These are phyloP conservation scores for Cynoglossus semilaevis DNA, from an alignment of 2,113 vertebrate species.

Conservation along the genomic window DNA sequence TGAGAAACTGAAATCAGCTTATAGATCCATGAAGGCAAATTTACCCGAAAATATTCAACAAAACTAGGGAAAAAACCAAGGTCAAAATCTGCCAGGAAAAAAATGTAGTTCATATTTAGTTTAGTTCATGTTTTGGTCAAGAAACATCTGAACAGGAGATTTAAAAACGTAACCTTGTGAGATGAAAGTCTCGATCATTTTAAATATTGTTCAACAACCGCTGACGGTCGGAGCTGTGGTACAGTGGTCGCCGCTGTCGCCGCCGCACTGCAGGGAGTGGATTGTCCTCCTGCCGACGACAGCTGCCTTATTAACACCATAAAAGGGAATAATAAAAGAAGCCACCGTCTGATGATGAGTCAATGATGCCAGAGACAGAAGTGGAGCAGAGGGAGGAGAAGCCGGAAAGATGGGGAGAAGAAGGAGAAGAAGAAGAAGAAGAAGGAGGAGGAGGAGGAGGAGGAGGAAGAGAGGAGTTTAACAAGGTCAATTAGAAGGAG, in stretches of 20 bases:
- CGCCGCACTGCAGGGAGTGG: slow-evolving; percentile 21
- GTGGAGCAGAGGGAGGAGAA: background rate
- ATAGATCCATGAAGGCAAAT: too few relatives aligned
- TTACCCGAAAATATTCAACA: too few relatives aligned
- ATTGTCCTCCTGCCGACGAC: slow-evolving; percentile 45
- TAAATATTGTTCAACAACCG: too few relatives aligned
- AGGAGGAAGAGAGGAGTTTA: background rate
- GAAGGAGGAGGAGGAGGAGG: slow-evolving; percentile 5
- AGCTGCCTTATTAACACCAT: slow-evolving; percentile 63
- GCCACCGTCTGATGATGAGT: slow-evolving; percentile 40
- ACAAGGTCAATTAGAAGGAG: slow-evolving; percentile 13
- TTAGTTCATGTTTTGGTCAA: too few relatives aligned
- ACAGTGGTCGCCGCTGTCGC: background rate
- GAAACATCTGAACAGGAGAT: too few relatives aligned
- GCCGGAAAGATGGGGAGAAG: background rate
- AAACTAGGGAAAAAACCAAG: too few relatives aligned
- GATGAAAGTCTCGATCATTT: too few relatives aligned
- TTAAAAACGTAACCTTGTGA: too few relatives aligned
- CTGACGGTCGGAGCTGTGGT: background rate
- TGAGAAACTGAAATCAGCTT: too few relatives aligned
- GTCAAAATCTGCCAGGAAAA: too few relatives aligned
- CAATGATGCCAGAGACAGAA: slow-evolving; percentile 21
- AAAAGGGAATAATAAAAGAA: slow-evolving; percentile 68
- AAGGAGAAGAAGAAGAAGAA: background rate
- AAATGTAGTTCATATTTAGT: too few relatives aligned